A percentile compares a stretch with the other conserved stretches of the same genome.
These are phyloP conservation scores for Diachasma alloeum DNA, from an alignment of 1,140 invertebrate genomes.

Conservation along the genomic window DNA sequence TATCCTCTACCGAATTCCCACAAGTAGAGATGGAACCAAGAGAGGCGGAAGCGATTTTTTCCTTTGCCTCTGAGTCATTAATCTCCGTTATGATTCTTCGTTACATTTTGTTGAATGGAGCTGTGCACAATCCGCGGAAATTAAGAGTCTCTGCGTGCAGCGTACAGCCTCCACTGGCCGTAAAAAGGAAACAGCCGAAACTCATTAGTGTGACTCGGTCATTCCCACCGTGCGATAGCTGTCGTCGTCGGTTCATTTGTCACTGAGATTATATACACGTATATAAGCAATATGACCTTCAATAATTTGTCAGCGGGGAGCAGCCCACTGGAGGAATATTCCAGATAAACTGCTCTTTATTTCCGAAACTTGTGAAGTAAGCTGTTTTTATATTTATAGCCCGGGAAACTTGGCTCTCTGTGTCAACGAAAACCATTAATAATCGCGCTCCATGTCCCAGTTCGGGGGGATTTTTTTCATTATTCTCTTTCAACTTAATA, in stretches of 20 bases:
- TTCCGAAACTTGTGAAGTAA: neutral
- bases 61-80: constrained; percentile 6
- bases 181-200: constrained; percentile 31
- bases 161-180: neutral
- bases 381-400: neutral
- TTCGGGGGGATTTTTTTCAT: neutral
- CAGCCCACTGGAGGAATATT: neutral
- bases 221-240: constrained; percentile 24
- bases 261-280: constrained; percentile 10
- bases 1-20: too few species aligned
- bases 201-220: constrained; percentile 33
- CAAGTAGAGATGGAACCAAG: too few species aligned
- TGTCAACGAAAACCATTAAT: neutral
- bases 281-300: constrained; percentile 12
- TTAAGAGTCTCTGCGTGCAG: constrained; percentile 14
- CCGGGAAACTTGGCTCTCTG: neutral
- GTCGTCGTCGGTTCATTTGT: constrained; percentile 29
- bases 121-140: constrained; percentile 28
- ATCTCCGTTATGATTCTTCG: constrained; percentile 9
- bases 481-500: neutral
- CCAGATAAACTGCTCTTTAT: neutral
- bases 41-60: constrained; percentile 4
- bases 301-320: constrained; percentile 22
- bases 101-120: constrained; percentile 1
- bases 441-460: neutral